A percentile compares a stretch with the other conserved stretches of the same genome.
These are phyloP conservation scores for Strigamia crassipes DNA, from an alignment of 2,888 invertebrate species.

Conservation along the genomic window DNA sequence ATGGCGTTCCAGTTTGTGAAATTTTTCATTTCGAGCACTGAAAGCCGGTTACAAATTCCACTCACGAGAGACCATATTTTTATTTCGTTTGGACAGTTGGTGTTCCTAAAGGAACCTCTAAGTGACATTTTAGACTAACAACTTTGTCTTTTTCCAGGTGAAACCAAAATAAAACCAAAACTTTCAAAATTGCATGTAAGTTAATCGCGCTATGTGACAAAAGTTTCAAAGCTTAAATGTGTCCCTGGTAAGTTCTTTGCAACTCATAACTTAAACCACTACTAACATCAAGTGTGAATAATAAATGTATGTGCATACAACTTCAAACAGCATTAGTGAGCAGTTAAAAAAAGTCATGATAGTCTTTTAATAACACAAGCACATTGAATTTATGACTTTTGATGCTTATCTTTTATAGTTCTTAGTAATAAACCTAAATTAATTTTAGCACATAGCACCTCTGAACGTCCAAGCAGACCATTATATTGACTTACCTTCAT, in stretches of 20 bases:
- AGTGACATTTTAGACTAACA: too few relatives aligned
- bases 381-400: neutral
- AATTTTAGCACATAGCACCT: neutral
- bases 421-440: neutral
- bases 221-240: neutral
- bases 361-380: neutral
- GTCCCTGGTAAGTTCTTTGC: neutral
- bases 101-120: too few relatives aligned
- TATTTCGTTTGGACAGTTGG: too few relatives aligned
- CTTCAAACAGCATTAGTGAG: neutral
- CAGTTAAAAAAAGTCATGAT: neutral
- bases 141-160: too few relatives aligned
- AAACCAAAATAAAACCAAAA: too few relatives aligned
- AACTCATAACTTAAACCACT: neutral
- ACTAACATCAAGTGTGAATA: neutral
- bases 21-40: too few relatives aligned
- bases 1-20: too few relatives aligned
- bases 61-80: too few relatives aligned
- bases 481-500: conserved; percentile 64
- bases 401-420: neutral
- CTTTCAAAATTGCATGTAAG: too few relatives aligned
- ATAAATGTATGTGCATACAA: neutral
- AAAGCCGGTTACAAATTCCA: too few relatives aligned
- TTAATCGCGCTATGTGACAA: too few relatives aligned
- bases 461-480: neutral